These are phyloP conservation scores for Copsychus sechellarum DNA, from an alignment of 2,113 vertebrate species.

Conservation along the genomic window DNA sequence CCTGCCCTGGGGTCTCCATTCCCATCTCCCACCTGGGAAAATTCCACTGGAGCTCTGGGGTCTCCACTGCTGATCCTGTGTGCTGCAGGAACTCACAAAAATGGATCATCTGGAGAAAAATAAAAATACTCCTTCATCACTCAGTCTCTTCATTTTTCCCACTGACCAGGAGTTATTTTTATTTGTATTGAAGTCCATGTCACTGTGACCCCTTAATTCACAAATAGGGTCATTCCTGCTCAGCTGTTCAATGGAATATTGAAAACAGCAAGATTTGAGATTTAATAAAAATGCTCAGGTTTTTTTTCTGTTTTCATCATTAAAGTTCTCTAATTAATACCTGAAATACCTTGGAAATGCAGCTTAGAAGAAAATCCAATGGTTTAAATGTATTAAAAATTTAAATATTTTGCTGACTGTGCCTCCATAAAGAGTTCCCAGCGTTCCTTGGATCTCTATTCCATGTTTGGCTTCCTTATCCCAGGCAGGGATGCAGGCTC, in stretches of 20 bases:
- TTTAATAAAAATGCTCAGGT: not conserved
- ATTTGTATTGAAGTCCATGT: not conserved
- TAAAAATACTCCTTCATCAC: rapidly evolving
- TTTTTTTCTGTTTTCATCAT: not conserved
- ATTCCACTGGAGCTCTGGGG: not conserved
- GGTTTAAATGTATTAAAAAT: not conserved
- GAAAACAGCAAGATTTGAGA: not conserved
- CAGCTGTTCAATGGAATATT: not conserved
- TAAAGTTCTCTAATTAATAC: not conserved
- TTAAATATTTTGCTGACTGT: not conserved
- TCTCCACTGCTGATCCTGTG: not conserved
- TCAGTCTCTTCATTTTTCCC: not conserved
- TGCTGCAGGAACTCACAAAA: not conserved
- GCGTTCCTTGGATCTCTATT: not conserved
- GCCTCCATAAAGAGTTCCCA: not conserved
- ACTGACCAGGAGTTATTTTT: not conserved
- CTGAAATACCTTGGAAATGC: not conserved
- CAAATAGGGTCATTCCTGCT: not conserved
- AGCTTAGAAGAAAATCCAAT: not conserved
- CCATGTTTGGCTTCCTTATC: not conserved
- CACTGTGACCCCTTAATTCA: not conserved
- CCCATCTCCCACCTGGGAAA: not conserved
- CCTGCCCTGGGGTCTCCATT: not conserved
- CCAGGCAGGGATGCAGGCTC: not conserved
- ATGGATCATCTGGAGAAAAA: not conserved